Percentiles rank a stretch among this genome's conserved stretches.
These are phyloP conservation scores for Synanthedon myopaeformis DNA, from an alignment of 2,888 invertebrate genomes.

Conservation along the genomic window DNA sequence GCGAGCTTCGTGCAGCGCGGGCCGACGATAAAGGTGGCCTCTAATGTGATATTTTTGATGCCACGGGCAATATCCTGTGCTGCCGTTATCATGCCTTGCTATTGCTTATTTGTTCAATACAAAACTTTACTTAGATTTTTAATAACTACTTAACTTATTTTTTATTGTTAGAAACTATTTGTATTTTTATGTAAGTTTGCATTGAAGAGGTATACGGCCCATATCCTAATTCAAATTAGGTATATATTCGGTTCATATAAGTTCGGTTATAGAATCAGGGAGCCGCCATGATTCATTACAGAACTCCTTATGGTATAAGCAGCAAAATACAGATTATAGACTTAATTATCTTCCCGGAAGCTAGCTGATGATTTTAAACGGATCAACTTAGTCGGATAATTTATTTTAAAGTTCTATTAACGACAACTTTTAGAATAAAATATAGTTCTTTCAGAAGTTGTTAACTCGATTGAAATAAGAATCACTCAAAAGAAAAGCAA, in stretches of 20 bases:
- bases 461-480: conserved; percentile 44
- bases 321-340: too few relatives aligned
- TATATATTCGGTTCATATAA: too few relatives aligned
- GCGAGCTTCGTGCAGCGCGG: conserved; percentile 15
- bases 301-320: too few relatives aligned
- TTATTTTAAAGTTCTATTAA: neutral
- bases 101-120: neutral
- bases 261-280: too few relatives aligned
- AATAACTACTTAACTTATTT: too few relatives aligned
- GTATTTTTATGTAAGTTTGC: too few relatives aligned
- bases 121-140: neutral
- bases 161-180: too few relatives aligned
- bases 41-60: conserved; percentile 50
- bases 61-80: conserved; percentile 27
- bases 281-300: too few relatives aligned
- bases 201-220: too few relatives aligned
- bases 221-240: too few relatives aligned
- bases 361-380: too few relatives aligned
- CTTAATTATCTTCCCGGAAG: too few relatives aligned
- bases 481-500: conserved; percentile 48
- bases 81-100: neutral
- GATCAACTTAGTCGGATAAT: conserved; percentile 15
- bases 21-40: conserved; percentile 33
- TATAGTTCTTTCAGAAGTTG: conserved; percentile 20
- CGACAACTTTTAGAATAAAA: conserved; percentile 2